These are phyloP conservation scores for Clarias laeviceps DNA, from an alignment of 2,797 vertebrate species.

Conservation along the genomic window DNA sequence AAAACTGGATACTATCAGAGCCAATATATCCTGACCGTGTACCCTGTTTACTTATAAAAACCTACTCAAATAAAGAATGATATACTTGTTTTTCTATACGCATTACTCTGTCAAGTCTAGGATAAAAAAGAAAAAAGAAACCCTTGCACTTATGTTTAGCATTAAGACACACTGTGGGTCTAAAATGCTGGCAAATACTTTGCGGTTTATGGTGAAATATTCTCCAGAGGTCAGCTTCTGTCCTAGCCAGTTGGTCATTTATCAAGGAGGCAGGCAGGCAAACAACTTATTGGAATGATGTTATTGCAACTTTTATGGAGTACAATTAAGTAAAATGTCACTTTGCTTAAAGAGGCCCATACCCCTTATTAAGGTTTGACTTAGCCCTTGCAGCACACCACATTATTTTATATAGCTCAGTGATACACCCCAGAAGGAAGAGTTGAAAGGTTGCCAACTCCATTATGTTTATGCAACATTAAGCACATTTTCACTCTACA, in stretches of 20 bases:
- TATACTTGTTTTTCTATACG: conserved; percentile 15
- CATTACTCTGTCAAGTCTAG: conserved; percentile 7
- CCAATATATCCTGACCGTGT: background rate
- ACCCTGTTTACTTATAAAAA: conserved; percentile 5
- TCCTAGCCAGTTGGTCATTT: conserved; percentile 49
- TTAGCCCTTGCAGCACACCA: conserved; percentile 58
- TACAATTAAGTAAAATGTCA: conserved; percentile 61
- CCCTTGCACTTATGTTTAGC: conserved; percentile 21
- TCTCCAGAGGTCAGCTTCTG: conserved; percentile 43
- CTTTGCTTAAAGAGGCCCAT: conserved; percentile 60
- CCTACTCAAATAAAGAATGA: conserved; percentile 19
- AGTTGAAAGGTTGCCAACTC: conserved; percentile 59
- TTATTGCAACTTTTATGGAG: conserved; percentile 57
- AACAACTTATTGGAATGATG: conserved; percentile 55
- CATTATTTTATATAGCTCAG: conserved; percentile 59
- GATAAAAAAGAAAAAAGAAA: background rate
- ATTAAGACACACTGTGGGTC: conserved; percentile 33
- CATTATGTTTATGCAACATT: conserved; percentile 65
- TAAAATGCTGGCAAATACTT: conserved; percentile 35
- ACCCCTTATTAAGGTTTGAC: conserved; percentile 58
- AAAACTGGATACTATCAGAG: conserved; percentile 27
- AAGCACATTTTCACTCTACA: conserved; percentile 59
- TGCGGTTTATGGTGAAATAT: conserved; percentile 44
- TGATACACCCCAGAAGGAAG: conserved; percentile 59
- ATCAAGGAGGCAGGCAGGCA: conserved; percentile 51